Base-by-base conservation (phyloP, 2,113 vertebrate genomes). In the Atlantisia rogersi region DNA sequence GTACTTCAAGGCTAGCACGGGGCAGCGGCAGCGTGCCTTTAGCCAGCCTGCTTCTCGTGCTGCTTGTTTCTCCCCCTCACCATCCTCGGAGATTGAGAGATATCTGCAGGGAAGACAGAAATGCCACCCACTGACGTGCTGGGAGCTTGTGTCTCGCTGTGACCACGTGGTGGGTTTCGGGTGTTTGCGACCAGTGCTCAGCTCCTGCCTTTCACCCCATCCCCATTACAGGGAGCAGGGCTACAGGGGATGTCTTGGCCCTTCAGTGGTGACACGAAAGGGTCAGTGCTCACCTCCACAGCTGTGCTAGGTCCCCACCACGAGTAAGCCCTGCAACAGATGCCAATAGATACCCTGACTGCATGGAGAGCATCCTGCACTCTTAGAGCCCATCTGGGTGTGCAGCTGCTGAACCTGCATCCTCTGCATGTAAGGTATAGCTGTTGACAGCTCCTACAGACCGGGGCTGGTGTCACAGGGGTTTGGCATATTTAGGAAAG, bases 121-220 rank as follows among this genome's bases (percentile, higher is more conserved):
- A 52, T 16, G 60, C 70, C 18, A 3, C 74, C 65, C 7, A 7
- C 76, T 9, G 3, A 31, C 1, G 7, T 11, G 67, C 67, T 37
- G 80, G 55, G 53, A 82, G 77, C 40, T 5, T 48, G 59, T 28
- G 64, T 88, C 93, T 92, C 0, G 3, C 55, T 5, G 76, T 0
- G 5, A 75, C 92, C 79, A 88, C 46, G 4, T 6, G 6, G 40
- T 6, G 7, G 29, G 48, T 71, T 74, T 35, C 29, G 1, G 40
- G 68, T 4, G 0, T 16, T 11, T 2, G 55, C 70, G 37, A 77
- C 46, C 52, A 2, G 55, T 3, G 2, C 67, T 68, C 65, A 3
- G 68, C 37, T 74, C 22, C 13, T 3, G 22, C 0, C 3, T 18
- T 55, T 44, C 10, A 0, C 48, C 29, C 2, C 42, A 1, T 42